Conservation (phyloP, 2,113 vertebrate species). For the Oreochromis aureus region DNA sequence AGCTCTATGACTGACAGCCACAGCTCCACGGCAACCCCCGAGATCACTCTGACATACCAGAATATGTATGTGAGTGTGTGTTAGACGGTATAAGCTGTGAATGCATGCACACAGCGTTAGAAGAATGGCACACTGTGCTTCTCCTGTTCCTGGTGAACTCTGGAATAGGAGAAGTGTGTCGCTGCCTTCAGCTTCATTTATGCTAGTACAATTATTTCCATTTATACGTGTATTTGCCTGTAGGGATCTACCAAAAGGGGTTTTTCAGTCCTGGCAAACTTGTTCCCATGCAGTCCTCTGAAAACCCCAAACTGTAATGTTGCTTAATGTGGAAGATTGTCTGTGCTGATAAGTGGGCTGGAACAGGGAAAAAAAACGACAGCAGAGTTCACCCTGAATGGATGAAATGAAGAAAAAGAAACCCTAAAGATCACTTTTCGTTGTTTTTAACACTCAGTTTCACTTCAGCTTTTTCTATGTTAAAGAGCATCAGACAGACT, state of each 20-base stretch:
- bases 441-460: neutral
- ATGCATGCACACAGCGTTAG: neutral
- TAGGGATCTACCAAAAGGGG: neutral
- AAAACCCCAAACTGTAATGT: neutral
- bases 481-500: neutral
- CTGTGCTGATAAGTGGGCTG: no score
- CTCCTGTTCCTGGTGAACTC: neutral
- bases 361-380: neutral
- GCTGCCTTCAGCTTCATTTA: neutral
- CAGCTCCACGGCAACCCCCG: neutral
- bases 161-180: neutral
- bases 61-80: neutral
- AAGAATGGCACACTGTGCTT: neutral
- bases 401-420: neutral
- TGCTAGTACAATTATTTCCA: neutral
- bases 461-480: neutral
- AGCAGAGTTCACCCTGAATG: neutral
- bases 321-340: neutral
- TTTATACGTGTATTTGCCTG: neutral
- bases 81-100: neutral
- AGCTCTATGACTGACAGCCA: slow-evolving; percentile 15
- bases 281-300: neutral
- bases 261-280: neutral
- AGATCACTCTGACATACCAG: neutral
- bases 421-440: neutral